Base-by-base conservation (phyloP, 1,140 invertebrate genomes). In the Drosophila orena region DNA sequence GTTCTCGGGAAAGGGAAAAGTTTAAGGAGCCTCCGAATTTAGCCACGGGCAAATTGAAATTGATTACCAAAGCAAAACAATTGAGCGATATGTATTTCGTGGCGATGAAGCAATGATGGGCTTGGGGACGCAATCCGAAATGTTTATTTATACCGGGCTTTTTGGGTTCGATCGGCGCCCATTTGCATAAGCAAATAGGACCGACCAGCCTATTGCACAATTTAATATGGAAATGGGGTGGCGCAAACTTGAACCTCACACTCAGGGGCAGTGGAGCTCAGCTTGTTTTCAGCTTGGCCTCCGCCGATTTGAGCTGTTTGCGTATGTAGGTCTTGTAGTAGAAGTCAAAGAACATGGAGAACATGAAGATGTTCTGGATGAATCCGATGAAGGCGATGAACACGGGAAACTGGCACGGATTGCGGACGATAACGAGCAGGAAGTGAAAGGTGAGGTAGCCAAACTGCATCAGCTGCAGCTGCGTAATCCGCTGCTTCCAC, bases 381-480 rank as follows among this genome's bases (percentile, higher is more conserved):
- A 77, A 62, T 0, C 84, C 90, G 10, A 91, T 72, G 49, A 91
- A 77, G 0, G 81, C 64, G 2, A 91, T 66, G 17, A 90, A 56
- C 1, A 49, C 27, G 1, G 90, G 84, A 35, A 86, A 85, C 20
- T 77, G 62, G 43, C 91, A 92, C 0, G 79, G 66, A 50, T 91
- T 91, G 8, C 56, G 70, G 1, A 92, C n/a, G 6, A 92, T 72
- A 12, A 88, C 84, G 15, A 83, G 50, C 22, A 80, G 35, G 53
- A 91, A 92, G 24, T 97, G 97, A 20, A 95, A 79, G 2, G 95
- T 93, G 17, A 97, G 93, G 1, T 96, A 49, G 2, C 95, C 90
- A 22, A 92, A 92, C 56, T 92, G 91, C 3, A 75, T 8, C 53
- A 92, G 61, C 38, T 92, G 91, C 54, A 92, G 52, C 71, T 91